Evolutionary conservation across 2,113 vertebrate species (phyloP).

Genomic region (Actenoides hombroni): DNA sequence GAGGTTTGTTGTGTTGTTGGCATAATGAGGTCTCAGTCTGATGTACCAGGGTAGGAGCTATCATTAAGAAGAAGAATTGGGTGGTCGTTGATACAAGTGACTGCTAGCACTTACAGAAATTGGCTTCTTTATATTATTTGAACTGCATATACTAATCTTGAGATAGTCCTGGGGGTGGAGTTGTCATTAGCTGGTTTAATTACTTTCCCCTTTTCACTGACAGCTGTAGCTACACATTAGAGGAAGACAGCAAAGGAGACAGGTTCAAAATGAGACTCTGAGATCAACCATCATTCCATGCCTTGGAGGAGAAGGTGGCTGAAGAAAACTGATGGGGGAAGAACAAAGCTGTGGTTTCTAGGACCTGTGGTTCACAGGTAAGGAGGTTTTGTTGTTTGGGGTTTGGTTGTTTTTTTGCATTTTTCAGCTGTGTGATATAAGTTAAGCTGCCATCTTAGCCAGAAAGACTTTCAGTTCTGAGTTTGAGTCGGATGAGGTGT

Average conservation of each 20-base stretch:
- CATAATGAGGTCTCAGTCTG: neutral
- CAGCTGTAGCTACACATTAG: neutral
- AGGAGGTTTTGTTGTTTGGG: neutral
- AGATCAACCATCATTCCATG: neutral
- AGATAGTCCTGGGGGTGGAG: neutral
- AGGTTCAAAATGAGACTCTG: neutral
- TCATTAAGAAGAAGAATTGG: neutral
- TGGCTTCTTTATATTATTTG: neutral
- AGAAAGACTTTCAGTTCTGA: neutral
- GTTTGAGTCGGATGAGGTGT: neutral
- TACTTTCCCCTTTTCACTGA: neutral
- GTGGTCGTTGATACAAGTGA: neutral
- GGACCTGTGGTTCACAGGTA: neutral
- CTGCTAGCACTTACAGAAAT: neutral
- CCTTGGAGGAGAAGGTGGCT: fast-evolving
- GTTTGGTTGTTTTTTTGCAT: neutral
- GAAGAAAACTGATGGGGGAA: neutral
- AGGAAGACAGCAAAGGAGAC: neutral
- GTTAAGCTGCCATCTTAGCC: neutral
- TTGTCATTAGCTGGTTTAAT: fast-evolving
- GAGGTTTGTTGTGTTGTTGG: neutral
- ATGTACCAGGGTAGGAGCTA: neutral
- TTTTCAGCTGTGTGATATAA: neutral
- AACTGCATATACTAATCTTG: neutral
- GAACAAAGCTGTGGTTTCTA: neutral